These are phyloP conservation scores for Alectoris magna DNA, from an alignment of 2,797 vertebrate species.

Conservation along the genomic window DNA sequence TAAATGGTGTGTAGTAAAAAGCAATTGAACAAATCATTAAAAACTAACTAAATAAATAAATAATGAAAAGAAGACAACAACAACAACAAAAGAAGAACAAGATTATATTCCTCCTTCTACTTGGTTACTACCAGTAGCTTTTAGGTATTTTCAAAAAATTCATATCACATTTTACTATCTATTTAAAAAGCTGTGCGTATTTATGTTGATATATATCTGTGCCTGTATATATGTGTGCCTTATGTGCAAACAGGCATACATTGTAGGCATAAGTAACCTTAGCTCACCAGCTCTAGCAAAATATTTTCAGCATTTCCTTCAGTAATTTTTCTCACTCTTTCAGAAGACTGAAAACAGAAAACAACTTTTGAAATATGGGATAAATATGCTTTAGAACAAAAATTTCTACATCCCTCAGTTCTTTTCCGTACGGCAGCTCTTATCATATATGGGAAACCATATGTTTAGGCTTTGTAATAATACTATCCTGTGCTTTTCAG, in stretches of 20 bases:
- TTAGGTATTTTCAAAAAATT: not conserved
- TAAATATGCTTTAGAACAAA: not conserved
- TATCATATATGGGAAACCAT: not conserved
- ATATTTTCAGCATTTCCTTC: not conserved
- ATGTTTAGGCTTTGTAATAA: not conserved
- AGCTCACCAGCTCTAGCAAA: not conserved
- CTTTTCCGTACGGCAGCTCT: not conserved
- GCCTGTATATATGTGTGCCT: not conserved
- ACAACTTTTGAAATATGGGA: not conserved
- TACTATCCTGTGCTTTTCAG: not conserved
- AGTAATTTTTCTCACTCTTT: not conserved
- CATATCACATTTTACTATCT: not conserved
- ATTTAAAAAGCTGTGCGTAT: not conserved
- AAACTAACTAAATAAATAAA: not conserved
- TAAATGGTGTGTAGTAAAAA: slow-evolving; percentile 57
- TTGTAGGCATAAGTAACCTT: not conserved
- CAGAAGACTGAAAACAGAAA: not conserved
- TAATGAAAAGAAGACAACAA: not conserved
- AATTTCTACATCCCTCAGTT: not conserved
- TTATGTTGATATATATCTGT: not conserved
- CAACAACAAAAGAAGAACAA: not conserved
- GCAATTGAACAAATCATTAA: slow-evolving; percentile 35
- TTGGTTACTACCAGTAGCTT: not conserved
- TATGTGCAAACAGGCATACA: not conserved
- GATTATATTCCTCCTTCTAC: slow-evolving; percentile 17